Evolutionary conservation across 2,888 invertebrate species (phyloP).

Genomic region (Drosophila colorata): DNA sequence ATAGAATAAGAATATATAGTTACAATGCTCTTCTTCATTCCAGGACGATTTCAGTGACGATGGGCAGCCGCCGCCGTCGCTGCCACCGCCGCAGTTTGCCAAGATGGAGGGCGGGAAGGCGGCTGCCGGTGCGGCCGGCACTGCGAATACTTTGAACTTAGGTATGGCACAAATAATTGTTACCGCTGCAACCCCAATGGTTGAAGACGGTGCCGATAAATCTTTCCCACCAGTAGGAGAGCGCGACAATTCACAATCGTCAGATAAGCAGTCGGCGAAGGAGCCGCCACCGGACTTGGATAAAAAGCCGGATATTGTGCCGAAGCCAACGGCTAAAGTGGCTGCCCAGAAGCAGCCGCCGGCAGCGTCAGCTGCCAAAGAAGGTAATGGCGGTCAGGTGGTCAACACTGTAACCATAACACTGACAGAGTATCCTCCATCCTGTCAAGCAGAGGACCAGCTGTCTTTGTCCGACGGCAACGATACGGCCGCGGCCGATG

Average conservation of each 20-base stretch:
- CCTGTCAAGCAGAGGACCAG: constrained; percentile 71
- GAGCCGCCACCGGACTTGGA: constrained; percentile 43
- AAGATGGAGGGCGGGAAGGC: constrained; percentile 44
- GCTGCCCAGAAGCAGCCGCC: constrained; percentile 30
- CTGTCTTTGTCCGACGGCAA: constrained; percentile 76
- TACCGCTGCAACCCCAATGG: constrained; percentile 96
- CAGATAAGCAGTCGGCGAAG: constrained; percentile 25
- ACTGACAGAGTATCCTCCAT: constrained; percentile 69
- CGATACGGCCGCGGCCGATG: constrained; percentile 68
- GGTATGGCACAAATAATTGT: constrained; percentile 96
- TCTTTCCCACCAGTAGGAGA: constrained; percentile 89
- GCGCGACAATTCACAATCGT: constrained; percentile 61
- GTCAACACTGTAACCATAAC: constrained; percentile 58
- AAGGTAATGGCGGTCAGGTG: constrained; percentile 66
- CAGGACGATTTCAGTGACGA: constrained; percentile 83
- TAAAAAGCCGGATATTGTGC: constrained; percentile 67
- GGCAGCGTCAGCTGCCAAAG: constrained; percentile 51
- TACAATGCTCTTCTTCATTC: constrained; percentile 21
- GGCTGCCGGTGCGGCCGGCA: constrained; percentile 41
- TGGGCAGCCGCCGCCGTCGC: constrained; percentile 79
- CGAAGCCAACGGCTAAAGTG: constrained; percentile 59
- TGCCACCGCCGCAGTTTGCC: constrained; percentile 74
- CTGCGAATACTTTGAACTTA: constrained; percentile 88
- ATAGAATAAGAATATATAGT: not conserved
- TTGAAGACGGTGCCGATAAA: constrained; percentile 92